phyloP scores from a whole-genome alignment of 2,113 vertebrate species.

The Cyphomyrus discorhynchus region DNA sequence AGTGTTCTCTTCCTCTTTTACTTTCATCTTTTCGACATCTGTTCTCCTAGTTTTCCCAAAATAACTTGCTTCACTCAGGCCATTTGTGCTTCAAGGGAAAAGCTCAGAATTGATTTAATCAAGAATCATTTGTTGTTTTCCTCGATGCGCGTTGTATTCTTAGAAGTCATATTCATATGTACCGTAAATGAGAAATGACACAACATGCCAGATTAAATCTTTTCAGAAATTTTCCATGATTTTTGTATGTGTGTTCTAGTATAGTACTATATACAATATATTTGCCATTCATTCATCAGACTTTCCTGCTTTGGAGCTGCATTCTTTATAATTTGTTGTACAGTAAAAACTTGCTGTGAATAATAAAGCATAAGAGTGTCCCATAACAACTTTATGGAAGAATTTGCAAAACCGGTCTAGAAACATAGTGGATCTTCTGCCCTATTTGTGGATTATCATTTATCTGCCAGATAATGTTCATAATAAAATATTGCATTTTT shows the following conservation, averaged over 20 bases:
- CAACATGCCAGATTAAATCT: not conserved
- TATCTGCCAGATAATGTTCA: not conserved
- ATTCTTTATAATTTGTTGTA: not conserved
- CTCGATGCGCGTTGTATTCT: not conserved
- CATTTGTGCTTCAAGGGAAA: not conserved
- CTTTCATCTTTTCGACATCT: not conserved
- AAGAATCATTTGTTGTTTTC: not conserved
- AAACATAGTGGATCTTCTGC: not conserved
- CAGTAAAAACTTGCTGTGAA: not conserved
- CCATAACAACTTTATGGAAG: not conserved
- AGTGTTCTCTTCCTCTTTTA: not conserved
- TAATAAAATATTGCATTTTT: not conserved
- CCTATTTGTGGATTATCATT: not conserved
- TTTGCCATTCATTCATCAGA: not conserved
- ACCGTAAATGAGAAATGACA: not conserved
- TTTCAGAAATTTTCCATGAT: not conserved
- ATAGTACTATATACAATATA: not conserved
- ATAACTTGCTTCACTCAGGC: not conserved
- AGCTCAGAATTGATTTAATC: not conserved
- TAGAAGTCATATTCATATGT: not conserved
- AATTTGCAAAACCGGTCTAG: not conserved
- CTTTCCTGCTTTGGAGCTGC: not conserved
- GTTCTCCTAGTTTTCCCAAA: not conserved
- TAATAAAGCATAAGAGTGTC: not conserved
- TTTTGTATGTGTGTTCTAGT: not conserved